Percentiles rank a stretch among this genome's conserved stretches.
Conservation (phyloP, 2,888 invertebrate genomes). For the Caenorhabditis sinica region DNA sequence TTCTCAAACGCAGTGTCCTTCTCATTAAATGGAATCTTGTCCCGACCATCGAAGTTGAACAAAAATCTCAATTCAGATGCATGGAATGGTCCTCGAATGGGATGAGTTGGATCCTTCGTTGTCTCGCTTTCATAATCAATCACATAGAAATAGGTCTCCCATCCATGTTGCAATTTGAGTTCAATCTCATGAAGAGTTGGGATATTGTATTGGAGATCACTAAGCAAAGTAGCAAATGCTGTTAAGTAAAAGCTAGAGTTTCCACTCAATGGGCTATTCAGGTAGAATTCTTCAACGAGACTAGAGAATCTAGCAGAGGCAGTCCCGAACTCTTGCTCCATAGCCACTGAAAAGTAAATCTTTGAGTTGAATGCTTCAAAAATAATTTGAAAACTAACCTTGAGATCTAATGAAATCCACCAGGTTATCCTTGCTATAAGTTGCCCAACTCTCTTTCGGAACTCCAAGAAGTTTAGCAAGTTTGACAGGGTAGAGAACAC, state of each 20-base stretch:
- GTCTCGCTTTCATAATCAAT: slow-evolving; percentile 70
- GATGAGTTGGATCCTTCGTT: slow-evolving; percentile 63
- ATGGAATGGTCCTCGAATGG: slow-evolving; percentile 70
- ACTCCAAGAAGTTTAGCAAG: slow-evolving; percentile 60
- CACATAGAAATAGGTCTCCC: slow-evolving; percentile 71
- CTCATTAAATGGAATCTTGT: slow-evolving; percentile 66
- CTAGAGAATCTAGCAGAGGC: slow-evolving; percentile 49
- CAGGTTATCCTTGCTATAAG: slow-evolving; percentile 58
- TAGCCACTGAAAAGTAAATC: slow-evolving; percentile 42
- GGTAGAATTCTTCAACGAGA: slow-evolving; percentile 66
- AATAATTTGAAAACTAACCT: slow-evolving; percentile 10
- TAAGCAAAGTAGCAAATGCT: slow-evolving; percentile 71
- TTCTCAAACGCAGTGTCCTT: slow-evolving; percentile 66
- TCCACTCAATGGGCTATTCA: slow-evolving; percentile 61
- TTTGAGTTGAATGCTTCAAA: neutral
- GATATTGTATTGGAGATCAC: slow-evolving; percentile 75
- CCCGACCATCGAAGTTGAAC: slow-evolving; percentile 65
- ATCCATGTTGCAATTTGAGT: slow-evolving; percentile 66
- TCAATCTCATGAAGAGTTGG: slow-evolving; percentile 75
- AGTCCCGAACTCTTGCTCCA: slow-evolving; percentile 59
- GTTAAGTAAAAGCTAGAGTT: slow-evolving; percentile 71
- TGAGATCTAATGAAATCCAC: slow-evolving; percentile 61
- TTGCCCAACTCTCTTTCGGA: slow-evolving; percentile 56
- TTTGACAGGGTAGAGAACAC: slow-evolving; percentile 51
- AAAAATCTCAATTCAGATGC: slow-evolving; percentile 68